Evolutionary conservation across 2,113 vertebrate species (phyloP).

Genomic region (Globicephala melas): DNA sequence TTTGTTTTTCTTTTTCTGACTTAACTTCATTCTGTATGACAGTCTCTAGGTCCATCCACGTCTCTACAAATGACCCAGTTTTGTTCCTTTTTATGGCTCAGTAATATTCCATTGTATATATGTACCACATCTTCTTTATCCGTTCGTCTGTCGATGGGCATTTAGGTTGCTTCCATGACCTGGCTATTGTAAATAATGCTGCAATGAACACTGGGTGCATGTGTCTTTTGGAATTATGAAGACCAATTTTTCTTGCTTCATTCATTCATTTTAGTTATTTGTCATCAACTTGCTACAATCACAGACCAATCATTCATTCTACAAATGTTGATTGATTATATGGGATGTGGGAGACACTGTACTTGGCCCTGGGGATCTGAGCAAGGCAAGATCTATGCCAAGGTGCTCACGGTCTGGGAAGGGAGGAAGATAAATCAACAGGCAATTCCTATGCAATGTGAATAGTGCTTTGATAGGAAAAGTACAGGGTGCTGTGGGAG

Average conservation of each 20-base stretch:
- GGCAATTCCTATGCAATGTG: not conserved
- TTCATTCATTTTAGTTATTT: constrained; percentile 5
- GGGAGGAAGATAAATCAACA: not conserved
- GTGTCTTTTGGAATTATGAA: not conserved
- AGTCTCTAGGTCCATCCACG: no score
- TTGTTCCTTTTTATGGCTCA: no score
- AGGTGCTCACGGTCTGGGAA: not conserved
- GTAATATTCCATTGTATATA: no score
- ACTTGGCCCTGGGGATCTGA: not conserved
- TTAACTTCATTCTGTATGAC: no score
- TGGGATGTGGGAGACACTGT: not conserved
- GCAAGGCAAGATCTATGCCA: not conserved
- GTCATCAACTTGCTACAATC: not conserved
- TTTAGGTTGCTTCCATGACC: no score
- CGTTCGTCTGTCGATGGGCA: no score
- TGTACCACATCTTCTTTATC: no score
- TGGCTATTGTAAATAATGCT: no score
- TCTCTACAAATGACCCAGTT: no score
- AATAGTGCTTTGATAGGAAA: not conserved
- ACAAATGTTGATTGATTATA: not conserved
- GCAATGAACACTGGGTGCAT: no score
- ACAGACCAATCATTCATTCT: not conserved
- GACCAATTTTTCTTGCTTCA: not conserved
- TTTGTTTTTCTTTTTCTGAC: no score
- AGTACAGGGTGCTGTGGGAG: not conserved